Conservation (phyloP, 2,797 vertebrate genomes). For the Myotis pilosus region DNA sequence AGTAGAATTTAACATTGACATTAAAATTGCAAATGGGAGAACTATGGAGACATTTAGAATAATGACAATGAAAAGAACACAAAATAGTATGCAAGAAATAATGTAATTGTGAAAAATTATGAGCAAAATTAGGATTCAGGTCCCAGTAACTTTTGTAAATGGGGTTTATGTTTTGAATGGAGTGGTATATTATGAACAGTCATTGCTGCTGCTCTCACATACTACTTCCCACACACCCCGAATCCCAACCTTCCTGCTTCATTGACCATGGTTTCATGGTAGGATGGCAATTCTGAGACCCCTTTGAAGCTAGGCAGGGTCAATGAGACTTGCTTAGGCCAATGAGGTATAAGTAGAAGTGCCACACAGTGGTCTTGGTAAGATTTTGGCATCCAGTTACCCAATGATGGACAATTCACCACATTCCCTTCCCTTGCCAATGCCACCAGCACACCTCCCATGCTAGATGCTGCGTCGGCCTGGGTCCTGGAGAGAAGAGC, state of each 20-base stretch:
- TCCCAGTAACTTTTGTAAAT: background rate
- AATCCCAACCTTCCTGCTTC: background rate
- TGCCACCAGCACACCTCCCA: no score
- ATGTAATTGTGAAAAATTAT: background rate
- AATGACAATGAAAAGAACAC: background rate
- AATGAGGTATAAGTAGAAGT: background rate
- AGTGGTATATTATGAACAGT: no score
- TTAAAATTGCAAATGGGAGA: constrained; percentile 1
- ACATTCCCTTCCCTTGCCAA: background rate
- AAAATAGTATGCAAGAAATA: background rate
- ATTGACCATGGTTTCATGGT: accelerated
- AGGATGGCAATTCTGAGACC: background rate
- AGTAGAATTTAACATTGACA: background rate
- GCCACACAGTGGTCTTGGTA: background rate
- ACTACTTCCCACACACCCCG: background rate
- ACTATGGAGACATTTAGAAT: background rate
- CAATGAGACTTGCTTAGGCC: background rate
- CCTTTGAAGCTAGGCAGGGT: background rate
- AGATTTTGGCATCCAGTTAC: background rate
- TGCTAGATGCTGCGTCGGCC: accelerated
- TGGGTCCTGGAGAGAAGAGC: background rate
- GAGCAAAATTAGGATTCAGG: background rate
- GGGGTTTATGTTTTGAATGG: background rate
- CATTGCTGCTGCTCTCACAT: no score
- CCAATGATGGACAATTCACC: no score